A percentile compares a stretch with the other conserved stretches of the same genome.
phyloP scores from a whole-genome alignment of 2,113 vertebrate genomes.

The Rhinolophus sinicus region DNA sequence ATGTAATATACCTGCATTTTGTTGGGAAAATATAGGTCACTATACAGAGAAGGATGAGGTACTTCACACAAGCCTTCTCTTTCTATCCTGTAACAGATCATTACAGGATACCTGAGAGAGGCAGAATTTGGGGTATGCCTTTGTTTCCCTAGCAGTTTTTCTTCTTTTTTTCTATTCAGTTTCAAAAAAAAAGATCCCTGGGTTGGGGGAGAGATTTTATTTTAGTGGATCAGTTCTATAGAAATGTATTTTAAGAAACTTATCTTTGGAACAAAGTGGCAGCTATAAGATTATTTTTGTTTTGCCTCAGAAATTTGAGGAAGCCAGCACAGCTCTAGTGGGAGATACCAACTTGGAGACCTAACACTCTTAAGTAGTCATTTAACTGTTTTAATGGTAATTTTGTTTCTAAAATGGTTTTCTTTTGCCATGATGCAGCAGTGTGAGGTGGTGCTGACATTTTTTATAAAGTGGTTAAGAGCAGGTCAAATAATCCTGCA shows the following conservation, averaged over 20 bases:
- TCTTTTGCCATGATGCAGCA: background rate
- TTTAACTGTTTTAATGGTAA: background rate
- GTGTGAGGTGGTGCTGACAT: background rate
- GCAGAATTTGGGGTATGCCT: background rate
- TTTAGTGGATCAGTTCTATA: constrained; percentile 34
- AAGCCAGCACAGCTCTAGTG: background rate
- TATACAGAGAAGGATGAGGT: background rate
- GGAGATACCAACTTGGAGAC: background rate
- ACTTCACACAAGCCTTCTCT: background rate
- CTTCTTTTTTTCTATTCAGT: background rate
- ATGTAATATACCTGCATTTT: background rate
- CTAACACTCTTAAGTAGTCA: background rate
- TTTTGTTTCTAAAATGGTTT: background rate
- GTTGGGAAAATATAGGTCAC: background rate
- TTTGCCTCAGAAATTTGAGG: background rate
- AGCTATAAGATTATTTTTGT: constrained; percentile 46
- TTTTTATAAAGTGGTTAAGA: background rate
- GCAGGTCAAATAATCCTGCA: background rate
- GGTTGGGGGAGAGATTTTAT: background rate
- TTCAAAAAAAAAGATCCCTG: background rate
- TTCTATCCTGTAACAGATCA: background rate
- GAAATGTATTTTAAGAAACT: constrained; percentile 37
- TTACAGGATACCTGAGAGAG: background rate
- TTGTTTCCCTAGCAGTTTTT: background rate
- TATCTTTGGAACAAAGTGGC: constrained; percentile 42